These are phyloP conservation scores for Rutilus rutilus DNA, from an alignment of 2,113 vertebrate species.

Conservation along the genomic window DNA sequence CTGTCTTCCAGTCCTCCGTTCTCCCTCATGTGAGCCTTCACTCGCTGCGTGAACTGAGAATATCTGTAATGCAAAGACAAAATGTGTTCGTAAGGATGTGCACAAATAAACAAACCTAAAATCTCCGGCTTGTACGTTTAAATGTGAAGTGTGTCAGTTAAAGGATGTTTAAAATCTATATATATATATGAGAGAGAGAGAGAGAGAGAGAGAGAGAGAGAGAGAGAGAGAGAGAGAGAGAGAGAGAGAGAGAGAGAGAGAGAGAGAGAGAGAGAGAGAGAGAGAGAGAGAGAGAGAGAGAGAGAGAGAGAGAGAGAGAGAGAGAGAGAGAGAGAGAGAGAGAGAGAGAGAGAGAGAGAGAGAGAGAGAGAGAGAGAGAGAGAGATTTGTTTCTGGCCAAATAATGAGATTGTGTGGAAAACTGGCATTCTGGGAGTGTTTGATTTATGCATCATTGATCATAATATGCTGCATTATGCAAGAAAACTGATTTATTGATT, in stretches of 20 bases:
- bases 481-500: no score
- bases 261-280: no score
- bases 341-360: no score
- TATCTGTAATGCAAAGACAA: constrained; percentile 64
- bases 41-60: constrained; percentile 70
- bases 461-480: neutral
- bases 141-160: neutral
- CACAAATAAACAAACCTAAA: neutral
- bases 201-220: no score
- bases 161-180: neutral
- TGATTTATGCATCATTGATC: neutral
- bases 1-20: constrained; percentile 74
- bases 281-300: no score
- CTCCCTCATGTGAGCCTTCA: constrained; percentile 71
- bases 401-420: neutral
- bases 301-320: no score
- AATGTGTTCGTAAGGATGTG: neutral
- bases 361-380: no score
- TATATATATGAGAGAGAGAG: no score
- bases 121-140: neutral
- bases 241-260: no score
- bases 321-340: no score
- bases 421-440: neutral
- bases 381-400: no score
- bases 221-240: no score